Percentiles rank a stretch among this genome's conserved stretches.
phyloP scores from a whole-genome alignment of 1,140 invertebrate species.

The Holotrichia oblita region DNA sequence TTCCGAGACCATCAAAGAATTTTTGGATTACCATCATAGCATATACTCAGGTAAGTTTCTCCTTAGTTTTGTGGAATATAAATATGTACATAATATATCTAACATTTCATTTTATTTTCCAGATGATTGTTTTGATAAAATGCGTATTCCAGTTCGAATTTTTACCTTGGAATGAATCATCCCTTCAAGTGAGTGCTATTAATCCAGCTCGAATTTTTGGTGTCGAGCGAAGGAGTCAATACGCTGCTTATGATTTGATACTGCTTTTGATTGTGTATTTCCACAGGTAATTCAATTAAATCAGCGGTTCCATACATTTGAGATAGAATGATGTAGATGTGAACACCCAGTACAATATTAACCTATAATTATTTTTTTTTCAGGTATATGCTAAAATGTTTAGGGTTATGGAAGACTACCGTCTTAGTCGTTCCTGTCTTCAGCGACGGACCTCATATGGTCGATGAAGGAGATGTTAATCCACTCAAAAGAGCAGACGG shows the following conservation, averaged over 20 bases:
- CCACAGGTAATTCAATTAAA: conserved; percentile 81
- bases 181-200: conserved; percentile 72
- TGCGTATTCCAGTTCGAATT: conserved; percentile 97
- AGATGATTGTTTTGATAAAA: conserved; percentile 95
- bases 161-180: conserved; percentile 80
- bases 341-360: too few species aligned
- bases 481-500: not conserved
- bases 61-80: not conserved
- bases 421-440: conserved; percentile 49
- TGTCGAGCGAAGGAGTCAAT: conserved; percentile 85
- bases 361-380: conserved; percentile 27
- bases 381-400: conserved; percentile 87
- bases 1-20: conserved; percentile 95
- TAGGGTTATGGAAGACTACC: conserved; percentile 92
- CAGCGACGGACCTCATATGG: conserved; percentile 54
- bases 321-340: too few species aligned
- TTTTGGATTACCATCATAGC: conserved; percentile 99
- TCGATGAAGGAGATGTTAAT: conserved; percentile 48
- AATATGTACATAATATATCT: not conserved
- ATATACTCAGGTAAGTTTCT: conserved; percentile 86
- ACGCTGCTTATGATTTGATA: conserved; percentile 91
- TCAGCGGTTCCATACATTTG: not conserved
- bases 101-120: conserved; percentile 50
- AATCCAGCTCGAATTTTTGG: conserved; percentile 89
- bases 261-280: conserved; percentile 94